These are phyloP conservation scores for Pelusios castaneus DNA, from an alignment of 2,113 vertebrate genomes.

Conservation along the genomic window DNA sequence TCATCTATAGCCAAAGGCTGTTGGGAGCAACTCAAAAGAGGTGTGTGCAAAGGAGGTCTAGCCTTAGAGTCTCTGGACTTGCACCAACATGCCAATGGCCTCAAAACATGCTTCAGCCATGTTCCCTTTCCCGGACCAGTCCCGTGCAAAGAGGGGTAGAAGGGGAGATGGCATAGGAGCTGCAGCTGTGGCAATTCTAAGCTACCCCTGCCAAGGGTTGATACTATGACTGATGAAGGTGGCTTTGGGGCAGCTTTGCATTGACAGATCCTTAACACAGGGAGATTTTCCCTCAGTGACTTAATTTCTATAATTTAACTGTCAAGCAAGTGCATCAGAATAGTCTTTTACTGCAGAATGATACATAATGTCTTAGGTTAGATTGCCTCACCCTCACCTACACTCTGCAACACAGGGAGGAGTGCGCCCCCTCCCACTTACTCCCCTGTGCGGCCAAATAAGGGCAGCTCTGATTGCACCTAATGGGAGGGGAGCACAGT, in stretches of 20 bases:
- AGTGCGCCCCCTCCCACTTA: no score
- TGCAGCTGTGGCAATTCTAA: background rate
- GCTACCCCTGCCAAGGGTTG: background rate
- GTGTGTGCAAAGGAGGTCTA: background rate
- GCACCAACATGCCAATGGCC: background rate
- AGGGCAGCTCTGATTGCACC: no score
- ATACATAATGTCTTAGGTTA: no score
- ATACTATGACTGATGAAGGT: background rate
- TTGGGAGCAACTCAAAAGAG: background rate
- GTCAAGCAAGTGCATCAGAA: background rate
- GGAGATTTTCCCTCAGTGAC: background rate
- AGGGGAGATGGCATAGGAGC: no score
- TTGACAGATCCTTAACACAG: background rate
- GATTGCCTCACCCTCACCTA: no score
- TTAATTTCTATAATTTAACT: background rate
- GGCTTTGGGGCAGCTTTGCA: background rate
- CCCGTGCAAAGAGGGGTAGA: background rate
- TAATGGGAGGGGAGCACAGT: no score
- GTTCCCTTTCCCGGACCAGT: background rate
- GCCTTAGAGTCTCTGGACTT: background rate
- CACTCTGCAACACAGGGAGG: background rate
- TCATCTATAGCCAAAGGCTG: fast-evolving
- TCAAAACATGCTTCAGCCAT: background rate
- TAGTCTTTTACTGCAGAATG: no score
- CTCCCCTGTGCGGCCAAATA: no score